Evolutionary conservation across 2,797 vertebrate species (phyloP).

Genomic region (Periparus ater): DNA sequence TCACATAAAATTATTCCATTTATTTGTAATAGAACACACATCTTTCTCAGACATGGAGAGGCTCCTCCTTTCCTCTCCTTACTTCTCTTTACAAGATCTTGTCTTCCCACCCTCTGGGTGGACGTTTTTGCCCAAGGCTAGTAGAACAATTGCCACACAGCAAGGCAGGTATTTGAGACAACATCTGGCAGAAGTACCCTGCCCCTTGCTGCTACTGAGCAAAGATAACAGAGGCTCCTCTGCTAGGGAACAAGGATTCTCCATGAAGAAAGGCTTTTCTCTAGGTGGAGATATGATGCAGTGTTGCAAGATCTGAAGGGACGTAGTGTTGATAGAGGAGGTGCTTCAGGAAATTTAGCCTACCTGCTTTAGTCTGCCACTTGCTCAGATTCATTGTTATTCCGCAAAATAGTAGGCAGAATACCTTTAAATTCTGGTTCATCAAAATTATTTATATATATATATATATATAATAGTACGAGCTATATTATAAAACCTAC

Average conservation of each 20-base stretch:
- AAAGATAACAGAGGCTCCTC: neutral
- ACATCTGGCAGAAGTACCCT: neutral
- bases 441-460: neutral
- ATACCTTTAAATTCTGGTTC: neutral
- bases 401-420: neutral
- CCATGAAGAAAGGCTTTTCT: neutral
- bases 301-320: neutral
- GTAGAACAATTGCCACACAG: neutral
- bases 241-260: neutral
- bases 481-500: neutral
- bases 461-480: neutral
- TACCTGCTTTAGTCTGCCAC: neutral
- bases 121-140: fast-evolving
- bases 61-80: neutral
- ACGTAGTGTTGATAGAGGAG: neutral
- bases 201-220: fast-evolving
- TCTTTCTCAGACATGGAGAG: neutral
- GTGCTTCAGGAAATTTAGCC: neutral
- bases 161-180: neutral
- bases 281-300: neutral
- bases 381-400: neutral
- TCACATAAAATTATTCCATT: neutral
- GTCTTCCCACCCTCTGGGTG: neutral
- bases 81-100: neutral
- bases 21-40: neutral